These are phyloP conservation scores for Andrena minutula DNA, from an alignment of 2,888 invertebrate species.

Conservation along the genomic window DNA sequence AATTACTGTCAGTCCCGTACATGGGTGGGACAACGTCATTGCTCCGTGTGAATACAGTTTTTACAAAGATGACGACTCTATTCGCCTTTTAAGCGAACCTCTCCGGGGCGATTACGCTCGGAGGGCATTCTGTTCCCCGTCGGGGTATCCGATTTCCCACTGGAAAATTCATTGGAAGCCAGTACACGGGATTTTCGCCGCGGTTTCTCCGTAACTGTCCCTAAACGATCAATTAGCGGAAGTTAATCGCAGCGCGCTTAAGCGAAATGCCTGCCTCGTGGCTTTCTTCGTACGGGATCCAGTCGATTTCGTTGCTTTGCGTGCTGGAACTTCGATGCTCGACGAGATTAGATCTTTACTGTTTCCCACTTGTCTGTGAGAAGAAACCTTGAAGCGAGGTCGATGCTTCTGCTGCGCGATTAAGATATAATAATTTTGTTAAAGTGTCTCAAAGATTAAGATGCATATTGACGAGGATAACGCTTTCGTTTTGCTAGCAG, in stretches of 20 bases:
- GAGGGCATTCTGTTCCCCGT: conserved; percentile 28
- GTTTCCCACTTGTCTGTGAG: not conserved
- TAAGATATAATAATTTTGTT: too few species aligned
- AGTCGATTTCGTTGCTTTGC: not conserved
- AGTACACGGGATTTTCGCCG: conserved; percentile 4
- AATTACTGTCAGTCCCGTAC: conserved; percentile 62
- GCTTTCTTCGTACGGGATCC: not conserved
- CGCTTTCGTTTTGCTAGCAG: too few species aligned
- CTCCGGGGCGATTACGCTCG: conserved; percentile 43
- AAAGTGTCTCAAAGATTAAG: too few species aligned
- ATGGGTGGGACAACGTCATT: conserved; percentile 66
- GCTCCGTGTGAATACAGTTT: conserved; percentile 66
- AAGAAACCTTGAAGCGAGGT: too few species aligned
- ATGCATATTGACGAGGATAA: too few species aligned
- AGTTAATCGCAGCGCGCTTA: conserved; percentile 1
- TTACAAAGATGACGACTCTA: conserved; percentile 67
- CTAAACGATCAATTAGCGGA: conserved; percentile 46
- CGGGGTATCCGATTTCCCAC: conserved; percentile 11
- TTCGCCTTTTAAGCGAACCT: conserved; percentile 61
- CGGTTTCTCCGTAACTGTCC: not conserved
- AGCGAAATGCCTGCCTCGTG: not conserved
- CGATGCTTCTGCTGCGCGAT: too few species aligned
- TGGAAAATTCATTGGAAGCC: conserved; percentile 36
- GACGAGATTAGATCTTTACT: not conserved
- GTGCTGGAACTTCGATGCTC: too few species aligned